Percentiles rank a stretch among this genome's conserved stretches.
phyloP scores from a whole-genome alignment of 2,113 vertebrate species.

The Lophius piscatorius region DNA sequence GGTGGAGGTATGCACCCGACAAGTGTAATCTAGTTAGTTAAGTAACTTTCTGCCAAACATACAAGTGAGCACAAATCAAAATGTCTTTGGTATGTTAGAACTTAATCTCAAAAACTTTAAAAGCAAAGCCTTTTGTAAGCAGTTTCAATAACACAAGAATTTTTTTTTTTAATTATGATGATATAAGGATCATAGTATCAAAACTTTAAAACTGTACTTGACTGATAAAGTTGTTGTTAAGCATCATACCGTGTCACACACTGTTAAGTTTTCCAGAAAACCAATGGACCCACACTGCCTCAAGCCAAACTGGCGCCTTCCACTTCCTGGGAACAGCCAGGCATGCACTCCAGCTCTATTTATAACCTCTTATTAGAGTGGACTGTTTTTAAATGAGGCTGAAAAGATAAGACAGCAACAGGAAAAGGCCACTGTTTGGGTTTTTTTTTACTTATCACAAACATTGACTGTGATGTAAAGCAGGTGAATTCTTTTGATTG shows the following conservation, averaged over 20 bases:
- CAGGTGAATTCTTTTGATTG: not conserved
- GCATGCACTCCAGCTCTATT: constrained; percentile 50
- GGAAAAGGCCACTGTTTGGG: constrained; percentile 26
- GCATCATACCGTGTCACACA: constrained; percentile 41
- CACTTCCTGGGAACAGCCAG: constrained; percentile 62
- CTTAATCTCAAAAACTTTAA: no score
- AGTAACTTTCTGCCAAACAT: no score
- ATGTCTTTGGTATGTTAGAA: no score
- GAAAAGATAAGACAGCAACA: constrained; percentile 54
- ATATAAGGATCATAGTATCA: no score
- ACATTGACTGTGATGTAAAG: not conserved
- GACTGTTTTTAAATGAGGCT: constrained; percentile 52
- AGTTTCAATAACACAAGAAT: no score
- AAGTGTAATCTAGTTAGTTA: no score
- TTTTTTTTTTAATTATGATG: no score
- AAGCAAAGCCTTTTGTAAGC: no score
- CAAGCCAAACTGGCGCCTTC: constrained; percentile 59
- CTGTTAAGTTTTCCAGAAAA: constrained; percentile 48
- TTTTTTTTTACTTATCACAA: not conserved
- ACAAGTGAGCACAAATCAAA: no score
- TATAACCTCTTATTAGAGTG: constrained; percentile 53
- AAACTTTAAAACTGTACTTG: constrained; percentile 20
- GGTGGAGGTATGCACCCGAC: no score
- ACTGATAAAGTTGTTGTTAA: constrained; percentile 24
- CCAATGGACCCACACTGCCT: constrained; percentile 44